Evolutionary conservation across 2,113 vertebrate species (phyloP).

Genomic region (Rhinoderma darwinii): DNA sequence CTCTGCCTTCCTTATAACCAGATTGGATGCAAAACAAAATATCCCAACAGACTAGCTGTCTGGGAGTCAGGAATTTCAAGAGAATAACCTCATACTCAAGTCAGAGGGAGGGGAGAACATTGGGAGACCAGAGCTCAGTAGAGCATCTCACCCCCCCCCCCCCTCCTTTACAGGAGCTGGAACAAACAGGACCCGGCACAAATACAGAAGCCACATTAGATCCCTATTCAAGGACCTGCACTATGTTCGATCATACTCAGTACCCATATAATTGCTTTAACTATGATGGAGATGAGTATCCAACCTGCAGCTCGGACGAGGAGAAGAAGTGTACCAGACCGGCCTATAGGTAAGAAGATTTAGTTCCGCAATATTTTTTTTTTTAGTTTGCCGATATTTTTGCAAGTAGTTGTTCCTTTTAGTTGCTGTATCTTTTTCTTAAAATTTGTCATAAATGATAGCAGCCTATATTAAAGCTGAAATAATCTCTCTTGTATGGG

Average conservation of each 20-base stretch:
- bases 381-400: not conserved
- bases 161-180: slow-evolving; percentile 55
- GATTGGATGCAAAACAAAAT: slow-evolving; percentile 57
- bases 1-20: slow-evolving; percentile 62
- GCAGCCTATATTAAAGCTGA: not conserved
- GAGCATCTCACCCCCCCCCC: slow-evolving; percentile 67
- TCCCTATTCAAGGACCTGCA: slow-evolving; percentile 54
- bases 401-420: slow-evolving; percentile 3
- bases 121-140: slow-evolving; percentile 68
- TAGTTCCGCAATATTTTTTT: not conserved
- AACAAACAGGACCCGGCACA: slow-evolving; percentile 59
- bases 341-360: slow-evolving; percentile 86
- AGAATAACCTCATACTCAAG: slow-evolving; percentile 65
- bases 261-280: slow-evolving; percentile 99
- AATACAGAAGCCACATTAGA: not conserved
- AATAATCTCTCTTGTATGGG: not conserved
- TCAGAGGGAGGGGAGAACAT: slow-evolving; percentile 61
- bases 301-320: slow-evolving; percentile 87
- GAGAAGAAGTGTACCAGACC: slow-evolving; percentile 92
- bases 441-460: not conserved
- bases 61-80: slow-evolving; percentile 61
- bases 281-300: slow-evolving; percentile 91
- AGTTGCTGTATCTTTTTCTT: not conserved
- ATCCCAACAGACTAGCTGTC: slow-evolving; percentile 61
- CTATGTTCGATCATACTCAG: slow-evolving; percentile 94